phyloP scores from a whole-genome alignment of 2,888 invertebrate species.

The Cordilura impudica region DNA sequence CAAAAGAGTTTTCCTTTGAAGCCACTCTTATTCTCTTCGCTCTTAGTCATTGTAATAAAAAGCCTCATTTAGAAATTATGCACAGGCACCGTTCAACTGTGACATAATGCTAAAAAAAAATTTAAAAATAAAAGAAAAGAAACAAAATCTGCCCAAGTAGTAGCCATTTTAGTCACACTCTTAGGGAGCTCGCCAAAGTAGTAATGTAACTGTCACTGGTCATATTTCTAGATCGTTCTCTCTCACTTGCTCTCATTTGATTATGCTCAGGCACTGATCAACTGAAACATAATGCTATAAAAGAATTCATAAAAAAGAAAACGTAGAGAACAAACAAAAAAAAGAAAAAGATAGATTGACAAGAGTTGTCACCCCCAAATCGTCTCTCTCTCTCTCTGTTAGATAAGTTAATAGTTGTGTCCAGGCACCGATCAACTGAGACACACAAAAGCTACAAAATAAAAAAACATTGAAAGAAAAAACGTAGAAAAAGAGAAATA shows the following conservation, averaged over 20 bases:
- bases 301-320: slow-evolving; percentile 42
- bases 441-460: slow-evolving; percentile 62
- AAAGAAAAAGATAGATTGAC: slow-evolving; percentile 2
- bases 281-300: slow-evolving; percentile 64
- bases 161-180: not conserved
- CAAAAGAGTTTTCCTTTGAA: slow-evolving; percentile 21
- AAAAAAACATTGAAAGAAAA: slow-evolving; percentile 43
- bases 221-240: not conserved
- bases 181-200: not conserved
- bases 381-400: not conserved
- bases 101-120: slow-evolving; percentile 61
- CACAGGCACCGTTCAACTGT: slow-evolving; percentile 65
- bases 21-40: not conserved
- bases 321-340: slow-evolving; percentile 19
- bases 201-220: not conserved
- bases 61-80: slow-evolving; percentile 39
- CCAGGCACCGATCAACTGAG: slow-evolving; percentile 67
- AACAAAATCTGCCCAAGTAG: not conserved
- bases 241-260: slow-evolving; percentile 26
- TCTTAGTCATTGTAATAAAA: not conserved
- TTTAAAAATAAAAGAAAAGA: slow-evolving; percentile 12
- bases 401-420: slow-evolving; percentile 39
- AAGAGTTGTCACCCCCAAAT: slow-evolving; percentile 4
- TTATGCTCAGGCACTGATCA: slow-evolving; percentile 63
- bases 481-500: slow-evolving; percentile 37